These are phyloP conservation scores for Copsychus sechellarum DNA, from an alignment of 2,113 vertebrate species.

Conservation along the genomic window DNA sequence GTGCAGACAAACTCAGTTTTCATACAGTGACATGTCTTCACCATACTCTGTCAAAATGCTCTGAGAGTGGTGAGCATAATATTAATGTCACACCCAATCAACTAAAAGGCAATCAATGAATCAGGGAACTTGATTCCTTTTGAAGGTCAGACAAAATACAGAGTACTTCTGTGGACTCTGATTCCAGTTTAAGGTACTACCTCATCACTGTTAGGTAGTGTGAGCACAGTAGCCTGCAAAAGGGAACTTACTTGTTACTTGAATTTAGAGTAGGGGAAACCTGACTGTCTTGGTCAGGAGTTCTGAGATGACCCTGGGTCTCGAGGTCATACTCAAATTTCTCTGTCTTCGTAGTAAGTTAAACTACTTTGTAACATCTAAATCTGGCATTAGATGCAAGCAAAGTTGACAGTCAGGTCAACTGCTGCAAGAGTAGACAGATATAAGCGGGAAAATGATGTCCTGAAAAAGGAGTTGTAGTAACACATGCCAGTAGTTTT, in stretches of 20 bases:
- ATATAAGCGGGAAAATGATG: not conserved
- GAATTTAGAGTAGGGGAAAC: not conserved
- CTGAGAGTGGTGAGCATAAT: not conserved
- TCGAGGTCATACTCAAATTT: not conserved
- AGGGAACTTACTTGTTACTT: not conserved
- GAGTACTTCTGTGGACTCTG: not conserved
- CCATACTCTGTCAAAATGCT: not conserved
- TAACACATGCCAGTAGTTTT: not conserved
- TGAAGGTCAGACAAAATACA: not conserved
- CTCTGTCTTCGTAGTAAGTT: not conserved
- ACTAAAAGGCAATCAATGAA: not conserved
- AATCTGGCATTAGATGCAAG: not conserved
- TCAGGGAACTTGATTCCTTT: not conserved
- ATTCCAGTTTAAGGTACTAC: not conserved
- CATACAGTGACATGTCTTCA: not conserved
- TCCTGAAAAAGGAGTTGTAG: not conserved
- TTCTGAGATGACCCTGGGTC: not conserved
- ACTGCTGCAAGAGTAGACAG: not conserved
- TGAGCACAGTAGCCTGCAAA: not conserved
- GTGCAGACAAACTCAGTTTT: not conserved
- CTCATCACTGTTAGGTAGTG: not conserved
- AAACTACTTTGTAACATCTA: not conserved
- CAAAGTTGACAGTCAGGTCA: not conserved
- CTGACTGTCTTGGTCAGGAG: not conserved
- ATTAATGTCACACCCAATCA: not conserved